Base-by-base conservation (phyloP, 2,888 invertebrate species). In the Blera fallax region DNA sequence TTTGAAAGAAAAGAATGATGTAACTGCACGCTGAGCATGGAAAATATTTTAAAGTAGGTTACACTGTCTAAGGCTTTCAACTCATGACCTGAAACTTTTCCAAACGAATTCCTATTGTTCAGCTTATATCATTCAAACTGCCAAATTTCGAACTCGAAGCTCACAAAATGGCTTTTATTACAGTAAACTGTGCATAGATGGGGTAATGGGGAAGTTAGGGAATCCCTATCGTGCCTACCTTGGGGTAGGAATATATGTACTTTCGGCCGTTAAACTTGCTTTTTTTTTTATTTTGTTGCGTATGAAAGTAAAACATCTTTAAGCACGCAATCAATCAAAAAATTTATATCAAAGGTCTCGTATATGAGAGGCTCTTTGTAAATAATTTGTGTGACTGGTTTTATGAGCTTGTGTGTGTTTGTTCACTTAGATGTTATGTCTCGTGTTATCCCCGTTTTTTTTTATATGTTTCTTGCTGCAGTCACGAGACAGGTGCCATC, bases 401-500 rank as follows among this genome's bases (percentile, higher is more conserved):
- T 34, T 70, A 8, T 58, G 32, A 32, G 27, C n/a, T n/a, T n/a
- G n/a, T n/a, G n/a, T 21, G 45, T 18, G 18, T 18, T 8, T 52
- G 32, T 24, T 40, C 11, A 16, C 40, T 27, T 0, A 21, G 11
- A 54, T 3, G 24, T 24, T 21, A 14, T 5, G 48, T 45, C 10
- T 64, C 11, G 27, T 54, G 45, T 48, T 50, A 16, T 62, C 16
- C 48, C 21, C n/a, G n/a, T n/a, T n/a, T n/a, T n/a, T n/a, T 58
- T 58, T 32, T 7, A n/a, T 3, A 58, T 24, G 21, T 18, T 64
- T 45, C 16, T 24, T 40, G 21, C 62, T 69, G 60, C 76, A 76
- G 54, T 54, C 56, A 40, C 27, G 50, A 65, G 32, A 14, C 48
- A 32, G 48, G 32, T 77, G 50, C 70, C 77, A 64, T 82, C 70